Evolutionary conservation across 1,140 invertebrate genomes (phyloP).

Genomic region (Rhopalosiphum padi): DNA sequence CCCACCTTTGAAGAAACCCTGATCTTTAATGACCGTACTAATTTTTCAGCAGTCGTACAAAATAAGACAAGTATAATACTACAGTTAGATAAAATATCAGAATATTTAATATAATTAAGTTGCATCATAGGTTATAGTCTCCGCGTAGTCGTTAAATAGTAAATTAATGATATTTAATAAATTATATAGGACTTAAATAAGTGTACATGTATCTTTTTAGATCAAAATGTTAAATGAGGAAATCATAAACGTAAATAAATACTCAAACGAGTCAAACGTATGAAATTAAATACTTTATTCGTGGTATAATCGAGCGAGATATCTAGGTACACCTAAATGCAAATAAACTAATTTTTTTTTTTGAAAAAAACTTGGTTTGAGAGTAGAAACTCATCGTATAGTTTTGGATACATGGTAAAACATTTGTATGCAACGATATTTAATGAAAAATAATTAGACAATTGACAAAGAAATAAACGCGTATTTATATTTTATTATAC

Average conservation of each 20-base stretch:
- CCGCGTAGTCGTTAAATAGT: no score
- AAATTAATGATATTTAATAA: no score
- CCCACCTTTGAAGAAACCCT: no score
- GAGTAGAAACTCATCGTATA: neutral
- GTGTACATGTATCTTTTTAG: neutral
- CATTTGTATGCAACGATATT: neutral
- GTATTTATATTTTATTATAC: neutral
- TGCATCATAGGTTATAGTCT: no score
- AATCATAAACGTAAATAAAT: neutral
- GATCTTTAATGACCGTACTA: no score
- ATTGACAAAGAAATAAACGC: neutral
- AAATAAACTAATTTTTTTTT: neutral
- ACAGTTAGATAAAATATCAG: no score
- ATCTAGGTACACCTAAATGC: neutral
- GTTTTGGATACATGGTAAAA: neutral
- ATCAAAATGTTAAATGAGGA: neutral
- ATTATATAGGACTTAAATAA: no score
- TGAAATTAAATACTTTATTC: neutral
- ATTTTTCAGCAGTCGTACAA: no score
- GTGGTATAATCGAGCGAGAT: neutral
- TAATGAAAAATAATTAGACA: neutral
- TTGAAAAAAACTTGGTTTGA: neutral
- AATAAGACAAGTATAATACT: no score
- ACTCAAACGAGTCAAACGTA: neutral
- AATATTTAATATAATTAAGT: no score